A percentile compares a stretch with the other conserved stretches of the same genome.
phyloP scores from a whole-genome alignment of 2,797 vertebrate species.

The Clarias platycephalus region DNA sequence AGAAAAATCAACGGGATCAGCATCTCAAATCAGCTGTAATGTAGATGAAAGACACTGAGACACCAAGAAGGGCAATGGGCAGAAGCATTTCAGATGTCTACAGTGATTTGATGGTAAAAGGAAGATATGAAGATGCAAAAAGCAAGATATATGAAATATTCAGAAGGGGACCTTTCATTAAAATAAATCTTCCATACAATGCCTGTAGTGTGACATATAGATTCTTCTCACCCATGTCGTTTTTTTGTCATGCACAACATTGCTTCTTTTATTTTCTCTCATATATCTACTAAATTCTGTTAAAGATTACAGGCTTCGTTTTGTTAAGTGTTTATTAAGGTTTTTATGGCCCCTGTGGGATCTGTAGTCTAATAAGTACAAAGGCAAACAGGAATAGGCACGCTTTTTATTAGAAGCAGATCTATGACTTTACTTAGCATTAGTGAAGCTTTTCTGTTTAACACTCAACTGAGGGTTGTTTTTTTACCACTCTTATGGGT shows the following conservation, averaged over 20 bases:
- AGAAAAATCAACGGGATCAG: constrained; percentile 36
- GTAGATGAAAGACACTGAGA: constrained; percentile 28
- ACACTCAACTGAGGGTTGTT: background rate
- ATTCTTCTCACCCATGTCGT: background rate
- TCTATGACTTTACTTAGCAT: constrained; percentile 21
- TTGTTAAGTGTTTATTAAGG: constrained; percentile 45
- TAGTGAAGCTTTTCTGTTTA: constrained; percentile 21
- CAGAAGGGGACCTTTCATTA: background rate
- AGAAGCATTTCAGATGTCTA: background rate
- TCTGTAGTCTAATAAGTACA: constrained; percentile 37
- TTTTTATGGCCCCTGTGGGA: constrained; percentile 37
- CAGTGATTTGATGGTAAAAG: background rate
- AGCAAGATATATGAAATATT: constrained; percentile 2
- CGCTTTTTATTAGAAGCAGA: constrained; percentile 37
- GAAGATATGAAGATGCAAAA: background rate
- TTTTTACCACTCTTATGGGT: background rate
- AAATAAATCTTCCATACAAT: constrained; percentile 15
- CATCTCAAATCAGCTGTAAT: constrained; percentile 37
- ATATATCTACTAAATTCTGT: constrained; percentile 30
- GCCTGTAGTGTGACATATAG: background rate
- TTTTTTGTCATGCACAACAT: background rate
- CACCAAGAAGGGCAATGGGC: background rate
- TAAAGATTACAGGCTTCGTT: constrained; percentile 30
- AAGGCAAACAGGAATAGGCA: constrained; percentile 35
- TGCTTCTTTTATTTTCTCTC: background rate